Percentiles rank a stretch among this genome's conserved stretches.
These are phyloP conservation scores for Zaprionus taronus DNA, from an alignment of 1,140 invertebrate species.

Conservation along the genomic window DNA sequence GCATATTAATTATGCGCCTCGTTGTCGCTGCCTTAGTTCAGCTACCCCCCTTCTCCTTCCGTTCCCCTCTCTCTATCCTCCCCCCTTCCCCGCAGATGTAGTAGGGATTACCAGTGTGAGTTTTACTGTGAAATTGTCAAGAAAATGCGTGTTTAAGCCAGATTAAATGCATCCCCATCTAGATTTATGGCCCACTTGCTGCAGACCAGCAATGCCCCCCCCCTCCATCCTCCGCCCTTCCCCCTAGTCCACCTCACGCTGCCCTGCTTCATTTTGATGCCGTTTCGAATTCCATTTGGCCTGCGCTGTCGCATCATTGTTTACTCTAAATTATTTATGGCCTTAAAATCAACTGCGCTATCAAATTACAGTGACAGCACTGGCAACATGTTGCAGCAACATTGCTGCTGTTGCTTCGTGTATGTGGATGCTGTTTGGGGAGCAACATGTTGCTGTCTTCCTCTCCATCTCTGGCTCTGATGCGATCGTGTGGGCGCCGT, in stretches of 20 bases:
- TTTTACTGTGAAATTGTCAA: constrained; percentile 81
- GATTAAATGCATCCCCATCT: constrained; percentile 71
- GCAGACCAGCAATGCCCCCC: not conserved
- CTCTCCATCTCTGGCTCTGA: too few relatives aligned
- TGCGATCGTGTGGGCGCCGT: constrained; percentile 54
- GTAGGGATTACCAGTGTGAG: constrained; percentile 28
- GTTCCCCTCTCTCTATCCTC: not conserved
- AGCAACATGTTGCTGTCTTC: constrained; percentile 1
- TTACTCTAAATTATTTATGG: constrained; percentile 79
- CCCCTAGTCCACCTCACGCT: not conserved
- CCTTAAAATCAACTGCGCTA: constrained; percentile 59
- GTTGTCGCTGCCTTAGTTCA: constrained; percentile 47
- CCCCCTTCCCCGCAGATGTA: constrained; percentile 20
- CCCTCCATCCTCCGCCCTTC: too few relatives aligned
- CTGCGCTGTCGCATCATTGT: constrained; percentile 62
- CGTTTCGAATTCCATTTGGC: constrained; percentile 44
- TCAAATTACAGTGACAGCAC: constrained; percentile 43
- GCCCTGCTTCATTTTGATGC: not conserved
- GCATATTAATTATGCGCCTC: constrained; percentile 70
- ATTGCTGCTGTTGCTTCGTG: not conserved
- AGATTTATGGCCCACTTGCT: constrained; percentile 62
- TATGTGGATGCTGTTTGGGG: constrained; percentile 52
- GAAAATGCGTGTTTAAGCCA: constrained; percentile 80
- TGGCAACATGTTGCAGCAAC: constrained; percentile 4
- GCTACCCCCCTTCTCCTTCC: not conserved